Base-by-base conservation (phyloP, 1,140 invertebrate species). In the Heterodera schachtii region DNA sequence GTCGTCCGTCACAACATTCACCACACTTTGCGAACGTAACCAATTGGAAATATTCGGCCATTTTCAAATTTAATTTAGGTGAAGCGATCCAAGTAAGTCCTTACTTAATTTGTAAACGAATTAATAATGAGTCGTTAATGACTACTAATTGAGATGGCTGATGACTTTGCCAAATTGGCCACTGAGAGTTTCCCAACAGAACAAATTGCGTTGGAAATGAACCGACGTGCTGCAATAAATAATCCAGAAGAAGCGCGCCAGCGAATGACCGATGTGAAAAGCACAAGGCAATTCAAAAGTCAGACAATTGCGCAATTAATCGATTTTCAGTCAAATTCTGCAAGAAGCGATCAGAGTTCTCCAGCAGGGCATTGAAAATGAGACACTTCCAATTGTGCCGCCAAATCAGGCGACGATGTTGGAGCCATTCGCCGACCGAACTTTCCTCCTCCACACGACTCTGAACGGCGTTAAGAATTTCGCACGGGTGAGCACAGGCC, bases 1-100 rank as follows among this genome's bases (percentile, higher is more conserved):
- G 46, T 69, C 64, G 19, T 49, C n/a, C 70, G 77, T 78, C 47
- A 78, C 77, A 3, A 70, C 77, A 41, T 69, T 78, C 64, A 69
- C 77, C 11, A 70, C 77, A 8, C 77, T 78, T 41, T 78, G 77
- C 46, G 77, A 78, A 78, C 31, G 77, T 78, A 69, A 78, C 41
- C n/a, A 44, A 70, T n/a, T 31, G 41, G 44, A 66, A 69, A 44
- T 16, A 52, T 52, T 52, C 49, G 31, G 31, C 31, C 31, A 52
- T 13, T 43, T 41, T 46, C 9, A 43, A 69, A 16, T 78, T 49
- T 19, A 21, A 4, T 21, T 47, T 67, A 78, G 77, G 77, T 13
- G 77, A 78, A 70, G 77, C 77, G 13, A 78, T 78, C 70, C 77
- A 64, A 64, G 57, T 64, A 13, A 64, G 57, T 60, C 4, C 1